A percentile compares a stretch with the other conserved stretches of the same genome.
Evolutionary conservation across 2,113 vertebrate genomes (phyloP).

Genomic region (Trematomus loennbergii): DNA sequence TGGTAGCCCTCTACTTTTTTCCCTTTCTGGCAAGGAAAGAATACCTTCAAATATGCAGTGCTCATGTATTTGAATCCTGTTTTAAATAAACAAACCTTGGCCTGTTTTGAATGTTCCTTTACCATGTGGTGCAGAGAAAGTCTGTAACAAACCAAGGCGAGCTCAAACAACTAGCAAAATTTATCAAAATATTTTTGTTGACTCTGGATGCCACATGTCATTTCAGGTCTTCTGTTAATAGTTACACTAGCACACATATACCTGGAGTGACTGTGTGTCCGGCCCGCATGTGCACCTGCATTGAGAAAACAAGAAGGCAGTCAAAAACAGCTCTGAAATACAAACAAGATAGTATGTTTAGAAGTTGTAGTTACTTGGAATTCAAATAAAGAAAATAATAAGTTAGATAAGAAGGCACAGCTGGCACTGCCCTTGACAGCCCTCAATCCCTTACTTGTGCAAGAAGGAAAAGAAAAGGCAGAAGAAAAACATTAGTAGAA

Average conservation of each 20-base stretch:
- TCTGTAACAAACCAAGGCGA: not conserved
- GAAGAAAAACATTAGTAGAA: slow-evolving; percentile 21
- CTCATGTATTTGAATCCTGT: slow-evolving; percentile 32
- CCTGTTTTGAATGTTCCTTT: slow-evolving; percentile 56
- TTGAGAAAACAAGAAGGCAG: not conserved
- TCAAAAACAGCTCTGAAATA: not conserved
- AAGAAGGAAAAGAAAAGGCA: slow-evolving; percentile 13
- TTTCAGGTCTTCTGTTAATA: slow-evolving; percentile 4
- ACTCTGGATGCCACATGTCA: slow-evolving; percentile 1
- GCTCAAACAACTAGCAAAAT: slow-evolving; percentile 1
- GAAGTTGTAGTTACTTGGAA: not conserved
- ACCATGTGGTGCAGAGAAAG: slow-evolving; percentile 12
- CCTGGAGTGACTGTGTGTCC: not conserved
- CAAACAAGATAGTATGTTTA: not conserved
- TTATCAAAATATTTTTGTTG: not conserved
- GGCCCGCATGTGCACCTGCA: not conserved
- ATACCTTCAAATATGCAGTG: slow-evolving; percentile 14
- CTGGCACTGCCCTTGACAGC: not conserved
- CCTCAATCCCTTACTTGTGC: not conserved
- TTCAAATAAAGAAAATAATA: slow-evolving; percentile 3
- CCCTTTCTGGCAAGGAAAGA: slow-evolving; percentile 14
- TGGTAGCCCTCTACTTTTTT: slow-evolving; percentile 5
- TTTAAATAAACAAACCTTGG: slow-evolving; percentile 40
- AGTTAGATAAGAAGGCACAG: not conserved
- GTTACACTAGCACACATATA: not conserved